Base-by-base conservation (phyloP, 2,113 vertebrate genomes). In the Myotis brandtii region DNA sequence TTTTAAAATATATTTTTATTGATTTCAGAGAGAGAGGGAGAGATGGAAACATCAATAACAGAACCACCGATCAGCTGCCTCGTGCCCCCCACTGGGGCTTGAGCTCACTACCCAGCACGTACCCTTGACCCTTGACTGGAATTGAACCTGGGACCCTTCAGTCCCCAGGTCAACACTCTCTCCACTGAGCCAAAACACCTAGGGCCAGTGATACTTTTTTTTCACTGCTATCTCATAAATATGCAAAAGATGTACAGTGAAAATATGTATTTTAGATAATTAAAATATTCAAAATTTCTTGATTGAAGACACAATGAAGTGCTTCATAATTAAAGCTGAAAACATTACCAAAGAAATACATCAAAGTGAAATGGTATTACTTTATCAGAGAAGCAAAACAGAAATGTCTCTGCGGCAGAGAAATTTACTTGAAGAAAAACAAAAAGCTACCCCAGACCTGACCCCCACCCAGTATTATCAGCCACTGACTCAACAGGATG, bases 351-450 rank as follows among this genome's bases (percentile, higher is more conserved):
- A 91, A 95, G 69, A 75, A 67, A 93, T 52, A 77, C 9, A 77
- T 34, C 40, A 67, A 77, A 64, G n/a, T 91, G n/a, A 80, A 89
- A 86, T 81, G 23, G 27, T 80, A 70, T 91, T 56, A 73, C 10
- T 77, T 20, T 56, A 72, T 30, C 20, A 79, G 21, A 79, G 37
- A 59, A 70, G 43, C 34, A 79, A 81, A 80, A 59, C 25, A 75
- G 70, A 85, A 91, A 89, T 67, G 70, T 32, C 64, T 25, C 30
- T 50, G 40, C 43, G 27, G 20, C 56, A 89, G 69, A 85, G 17
- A 82, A 86, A 92, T 32, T 59, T 77, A 66, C 43, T 79, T 73
- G 14, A 91, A 83, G 18, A 83, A 90, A 96, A 94, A 76, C 18
- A 91, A 86, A 92, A 92, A 86, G n/a, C 50, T 50, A 69, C 25